phyloP scores from a whole-genome alignment of 2,113 vertebrate genomes.

The Gallinago undulata region DNA sequence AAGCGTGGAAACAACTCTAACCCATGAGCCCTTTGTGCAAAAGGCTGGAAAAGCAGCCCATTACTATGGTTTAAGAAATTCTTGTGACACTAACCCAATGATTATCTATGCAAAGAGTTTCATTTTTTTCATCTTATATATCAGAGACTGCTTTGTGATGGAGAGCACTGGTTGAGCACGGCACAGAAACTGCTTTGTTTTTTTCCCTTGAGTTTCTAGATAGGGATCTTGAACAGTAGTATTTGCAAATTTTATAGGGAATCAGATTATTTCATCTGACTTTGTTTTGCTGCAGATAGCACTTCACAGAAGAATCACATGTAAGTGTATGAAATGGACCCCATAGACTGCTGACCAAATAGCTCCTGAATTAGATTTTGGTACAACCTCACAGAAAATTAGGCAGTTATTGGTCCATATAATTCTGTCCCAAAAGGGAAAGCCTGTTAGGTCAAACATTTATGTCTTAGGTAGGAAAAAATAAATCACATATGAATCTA shows the following conservation, averaged over 20 bases:
- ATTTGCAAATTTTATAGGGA: background rate
- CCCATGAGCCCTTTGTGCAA: background rate
- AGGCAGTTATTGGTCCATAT: background rate
- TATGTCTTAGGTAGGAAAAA: background rate
- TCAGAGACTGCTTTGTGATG: background rate
- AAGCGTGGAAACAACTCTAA: background rate
- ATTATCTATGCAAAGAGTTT: background rate
- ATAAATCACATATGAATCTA: background rate
- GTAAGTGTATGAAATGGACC: background rate
- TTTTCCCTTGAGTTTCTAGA: background rate
- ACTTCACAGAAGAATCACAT: background rate
- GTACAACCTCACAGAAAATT: background rate
- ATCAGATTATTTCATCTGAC: background rate
- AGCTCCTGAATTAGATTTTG: background rate
- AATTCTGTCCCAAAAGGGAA: background rate
- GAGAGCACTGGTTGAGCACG: background rate
- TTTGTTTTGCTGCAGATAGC: background rate
- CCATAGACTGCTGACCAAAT: background rate
- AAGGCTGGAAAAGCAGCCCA: background rate
- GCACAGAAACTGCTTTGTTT: background rate
- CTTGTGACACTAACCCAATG: background rate
- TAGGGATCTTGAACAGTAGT: background rate
- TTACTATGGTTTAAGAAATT: background rate
- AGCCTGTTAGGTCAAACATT: background rate
- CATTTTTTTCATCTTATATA: background rate